These are phyloP conservation scores for Drosophila miranda DNA, from an alignment of 1,140 invertebrate genomes.

Conservation along the genomic window DNA sequence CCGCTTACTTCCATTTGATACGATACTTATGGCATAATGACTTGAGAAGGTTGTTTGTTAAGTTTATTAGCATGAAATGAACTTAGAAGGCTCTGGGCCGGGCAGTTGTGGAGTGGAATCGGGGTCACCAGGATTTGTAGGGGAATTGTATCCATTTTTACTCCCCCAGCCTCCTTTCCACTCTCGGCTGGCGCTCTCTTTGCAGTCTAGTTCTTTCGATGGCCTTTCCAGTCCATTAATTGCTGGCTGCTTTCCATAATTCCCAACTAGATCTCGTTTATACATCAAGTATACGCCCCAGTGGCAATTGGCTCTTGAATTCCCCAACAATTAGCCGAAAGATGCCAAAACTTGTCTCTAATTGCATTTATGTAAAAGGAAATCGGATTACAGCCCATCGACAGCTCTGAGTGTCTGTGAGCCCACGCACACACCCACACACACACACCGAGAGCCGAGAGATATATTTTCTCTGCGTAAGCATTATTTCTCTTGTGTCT, in stretches of 20 bases:
- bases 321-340: constrained; percentile 46
- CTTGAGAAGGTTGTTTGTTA: constrained; percentile 20
- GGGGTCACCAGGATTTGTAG: too few species aligned
- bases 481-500: constrained; percentile 43
- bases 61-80: constrained; percentile 49
- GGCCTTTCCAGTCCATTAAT: too few species aligned
- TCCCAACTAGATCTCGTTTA: background rate
- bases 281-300: constrained; percentile 41
- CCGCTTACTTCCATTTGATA: constrained; percentile 38
- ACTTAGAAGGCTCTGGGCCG: constrained; percentile 5
- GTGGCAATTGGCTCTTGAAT: constrained; percentile 23
- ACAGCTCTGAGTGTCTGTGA: constrained; percentile 29
- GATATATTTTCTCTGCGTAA: constrained; percentile 45
- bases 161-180: too few species aligned
- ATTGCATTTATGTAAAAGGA: constrained; percentile 60
- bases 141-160: too few species aligned
- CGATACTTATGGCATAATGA: constrained; percentile 11
- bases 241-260: too few species aligned
- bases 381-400: constrained; percentile 40
- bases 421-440: constrained; percentile 13
- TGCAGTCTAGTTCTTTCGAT: too few species aligned
- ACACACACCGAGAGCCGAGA: background rate
- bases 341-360: constrained; percentile 40
- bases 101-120: background rate
- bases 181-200: background rate